phyloP scores from a whole-genome alignment of 2,888 invertebrate genomes.

The Tineola bisselliella region DNA sequence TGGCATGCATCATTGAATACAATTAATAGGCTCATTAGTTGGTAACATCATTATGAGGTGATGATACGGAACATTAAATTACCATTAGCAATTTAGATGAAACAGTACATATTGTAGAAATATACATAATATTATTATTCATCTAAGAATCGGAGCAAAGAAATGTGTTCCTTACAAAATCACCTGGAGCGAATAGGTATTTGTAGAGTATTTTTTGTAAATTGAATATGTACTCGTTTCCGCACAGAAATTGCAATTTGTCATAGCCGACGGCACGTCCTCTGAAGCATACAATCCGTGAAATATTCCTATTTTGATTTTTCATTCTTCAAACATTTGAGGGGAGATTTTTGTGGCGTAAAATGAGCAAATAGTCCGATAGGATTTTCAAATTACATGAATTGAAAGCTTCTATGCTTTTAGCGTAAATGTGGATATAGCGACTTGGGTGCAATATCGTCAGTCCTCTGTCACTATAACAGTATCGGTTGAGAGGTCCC shows the following conservation, averaged over 20 bases:
- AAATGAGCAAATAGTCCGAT: background rate
- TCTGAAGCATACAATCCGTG: slow-evolving; percentile 15
- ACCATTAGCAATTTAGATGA: background rate
- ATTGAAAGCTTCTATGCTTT: background rate
- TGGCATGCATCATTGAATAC: background rate
- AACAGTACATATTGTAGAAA: background rate
- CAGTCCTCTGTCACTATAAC: slow-evolving; percentile 14
- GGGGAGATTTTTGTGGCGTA: background rate
- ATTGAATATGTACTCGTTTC: slow-evolving; percentile 33
- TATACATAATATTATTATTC: too few species aligned
- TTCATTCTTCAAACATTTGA: slow-evolving; percentile 9
- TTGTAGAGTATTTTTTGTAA: slow-evolving; percentile 21
- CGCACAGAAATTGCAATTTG: slow-evolving; percentile 31
- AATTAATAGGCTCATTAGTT: background rate
- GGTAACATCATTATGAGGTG: slow-evolving; percentile 4
- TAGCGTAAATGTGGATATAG: background rate
- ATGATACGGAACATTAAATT: slow-evolving; percentile 6
- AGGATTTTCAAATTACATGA: slow-evolving; percentile 3
- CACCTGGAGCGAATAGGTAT: slow-evolving; percentile 8
- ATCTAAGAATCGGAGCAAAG: too few species aligned
- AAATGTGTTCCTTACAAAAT: background rate
- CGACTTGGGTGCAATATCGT: slow-evolving; percentile 12
- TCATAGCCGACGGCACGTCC: slow-evolving; percentile 23
- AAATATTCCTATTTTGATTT: slow-evolving; percentile 12
- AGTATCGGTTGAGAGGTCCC: slow-evolving; percentile 14